These are phyloP conservation scores for Halcyon chelicuti DNA, from an alignment of 2,797 vertebrate species.

Conservation along the genomic window DNA sequence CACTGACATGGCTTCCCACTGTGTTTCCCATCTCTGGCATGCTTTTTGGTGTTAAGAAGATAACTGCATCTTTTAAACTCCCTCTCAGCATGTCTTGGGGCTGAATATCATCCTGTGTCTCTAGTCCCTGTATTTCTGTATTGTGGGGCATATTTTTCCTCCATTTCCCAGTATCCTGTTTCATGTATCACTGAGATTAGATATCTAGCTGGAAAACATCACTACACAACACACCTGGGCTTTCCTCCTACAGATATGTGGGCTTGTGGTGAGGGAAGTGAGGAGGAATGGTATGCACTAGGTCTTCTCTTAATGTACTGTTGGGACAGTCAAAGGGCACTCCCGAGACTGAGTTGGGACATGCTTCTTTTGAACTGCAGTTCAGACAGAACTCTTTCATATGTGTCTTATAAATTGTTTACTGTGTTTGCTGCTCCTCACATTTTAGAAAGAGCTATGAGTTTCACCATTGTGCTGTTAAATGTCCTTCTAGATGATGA, in stretches of 20 bases:
- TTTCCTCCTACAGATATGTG: constrained; percentile 34
- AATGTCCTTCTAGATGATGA: not conserved
- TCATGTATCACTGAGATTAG: not conserved
- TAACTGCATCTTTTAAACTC: not conserved
- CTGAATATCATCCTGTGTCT: not conserved
- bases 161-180: not conserved
- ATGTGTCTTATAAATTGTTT: not conserved
- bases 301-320: not conserved
- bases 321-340: constrained; percentile 32
- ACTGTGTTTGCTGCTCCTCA: not conserved
- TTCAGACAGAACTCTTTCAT: constrained; percentile 9
- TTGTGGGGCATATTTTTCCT: not conserved
- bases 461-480: not conserved
- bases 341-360: constrained; percentile 5
- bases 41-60: not conserved
- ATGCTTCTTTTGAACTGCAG: constrained; percentile 47
- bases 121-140: not conserved
- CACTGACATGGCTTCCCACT: not conserved
- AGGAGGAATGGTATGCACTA: constrained; percentile 22
- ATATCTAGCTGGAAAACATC: constrained; percentile 13
- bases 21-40: not conserved
- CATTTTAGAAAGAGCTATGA: not conserved
- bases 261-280: constrained; percentile 29
- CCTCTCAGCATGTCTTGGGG: not conserved
- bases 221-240: constrained; percentile 47